Evolutionary conservation across 1,140 invertebrate genomes (phyloP).

Genomic region (Berghia stephanieae): DNA sequence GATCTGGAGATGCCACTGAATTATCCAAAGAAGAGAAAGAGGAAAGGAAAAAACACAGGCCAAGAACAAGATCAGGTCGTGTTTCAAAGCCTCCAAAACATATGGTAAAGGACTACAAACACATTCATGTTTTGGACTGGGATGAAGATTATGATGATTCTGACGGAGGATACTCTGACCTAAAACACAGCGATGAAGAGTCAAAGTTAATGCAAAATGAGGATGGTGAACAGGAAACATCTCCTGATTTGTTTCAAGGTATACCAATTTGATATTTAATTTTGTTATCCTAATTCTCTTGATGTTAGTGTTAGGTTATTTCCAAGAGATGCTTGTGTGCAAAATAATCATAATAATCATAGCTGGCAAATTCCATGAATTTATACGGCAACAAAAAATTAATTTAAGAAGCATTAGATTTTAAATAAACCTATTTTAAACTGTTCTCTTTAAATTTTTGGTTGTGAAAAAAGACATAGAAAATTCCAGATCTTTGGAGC

Average conservation of each 20-base stretch:
- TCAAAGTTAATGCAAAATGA: conserved; percentile 37
- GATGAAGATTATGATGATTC: conserved; percentile 74
- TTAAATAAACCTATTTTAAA: too few species aligned
- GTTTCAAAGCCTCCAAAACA: conserved; percentile 75
- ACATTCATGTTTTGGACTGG: conserved; percentile 73
- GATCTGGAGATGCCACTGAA: conserved; percentile 50
- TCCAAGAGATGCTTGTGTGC: too few species aligned
- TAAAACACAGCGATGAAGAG: conserved; percentile 70
- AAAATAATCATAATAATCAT: too few species aligned
- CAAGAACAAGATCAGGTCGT: conserved; percentile 73
- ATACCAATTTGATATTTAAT: too few species aligned
- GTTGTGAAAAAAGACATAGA: too few species aligned
- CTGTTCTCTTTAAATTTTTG: too few species aligned
- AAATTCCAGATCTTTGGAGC: too few species aligned
- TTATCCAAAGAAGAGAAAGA: conserved; percentile 69
- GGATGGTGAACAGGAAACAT: not conserved
- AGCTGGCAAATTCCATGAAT: too few species aligned
- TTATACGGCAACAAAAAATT: too few species aligned
- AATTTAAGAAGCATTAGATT: too few species aligned
- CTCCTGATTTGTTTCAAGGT: conserved; percentile 28
- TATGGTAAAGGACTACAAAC: conserved; percentile 77
- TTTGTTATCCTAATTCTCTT: too few species aligned
- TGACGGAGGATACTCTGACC: conserved; percentile 76
- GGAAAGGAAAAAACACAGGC: conserved; percentile 72
- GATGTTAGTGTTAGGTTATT: too few species aligned